Percentiles rank a stretch among this genome's conserved stretches.
phyloP scores from a whole-genome alignment of 2,888 invertebrate genomes.

The Liodrosophila aerea region DNA sequence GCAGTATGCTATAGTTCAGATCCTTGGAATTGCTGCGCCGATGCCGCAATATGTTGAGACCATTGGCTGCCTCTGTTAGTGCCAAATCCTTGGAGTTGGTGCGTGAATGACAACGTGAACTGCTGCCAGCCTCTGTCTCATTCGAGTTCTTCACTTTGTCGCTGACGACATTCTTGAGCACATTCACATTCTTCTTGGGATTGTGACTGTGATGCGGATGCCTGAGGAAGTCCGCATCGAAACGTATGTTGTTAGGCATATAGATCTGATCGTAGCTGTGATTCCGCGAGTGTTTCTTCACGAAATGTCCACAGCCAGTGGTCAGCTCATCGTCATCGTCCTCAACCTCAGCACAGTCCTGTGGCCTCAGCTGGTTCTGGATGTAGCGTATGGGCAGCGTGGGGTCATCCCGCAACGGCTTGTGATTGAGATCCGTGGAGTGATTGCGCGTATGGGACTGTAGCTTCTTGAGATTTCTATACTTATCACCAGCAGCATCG shows the following conservation, averaged over 20 bases:
- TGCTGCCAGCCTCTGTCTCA: constrained; percentile 64
- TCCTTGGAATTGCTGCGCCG: constrained; percentile 86
- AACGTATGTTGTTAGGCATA: constrained; percentile 82
- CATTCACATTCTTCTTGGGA: constrained; percentile 80
- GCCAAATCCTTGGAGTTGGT: constrained; percentile 83
- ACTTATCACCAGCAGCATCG: constrained; percentile 68
- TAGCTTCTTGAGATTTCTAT: constrained; percentile 80
- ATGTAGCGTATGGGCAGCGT: constrained; percentile 81
- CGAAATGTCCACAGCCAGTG: constrained; percentile 80
- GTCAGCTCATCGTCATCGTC: constrained; percentile 81
- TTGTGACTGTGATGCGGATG: constrained; percentile 68
- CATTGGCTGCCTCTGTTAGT: constrained; percentile 38
- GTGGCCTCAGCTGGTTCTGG: constrained; percentile 81
- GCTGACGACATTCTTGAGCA: constrained; percentile 80
- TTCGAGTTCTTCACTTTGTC: constrained; percentile 81
- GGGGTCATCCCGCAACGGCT: constrained; percentile 76
- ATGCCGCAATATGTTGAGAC: constrained; percentile 83
- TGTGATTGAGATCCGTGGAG: constrained; percentile 82
- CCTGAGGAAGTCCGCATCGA: constrained; percentile 81
- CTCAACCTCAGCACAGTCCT: constrained; percentile 65
- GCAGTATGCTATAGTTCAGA: constrained; percentile 72
- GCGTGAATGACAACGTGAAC: constrained; percentile 83
- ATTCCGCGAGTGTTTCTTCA: constrained; percentile 82
- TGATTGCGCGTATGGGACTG: constrained; percentile 82
- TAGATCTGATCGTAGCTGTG: constrained; percentile 83